Evolutionary conservation across 2,797 vertebrate genomes (phyloP), one percentile per base, ranked within the genome.

Genomic region (Myoxocephalus aenaeus): DNA sequence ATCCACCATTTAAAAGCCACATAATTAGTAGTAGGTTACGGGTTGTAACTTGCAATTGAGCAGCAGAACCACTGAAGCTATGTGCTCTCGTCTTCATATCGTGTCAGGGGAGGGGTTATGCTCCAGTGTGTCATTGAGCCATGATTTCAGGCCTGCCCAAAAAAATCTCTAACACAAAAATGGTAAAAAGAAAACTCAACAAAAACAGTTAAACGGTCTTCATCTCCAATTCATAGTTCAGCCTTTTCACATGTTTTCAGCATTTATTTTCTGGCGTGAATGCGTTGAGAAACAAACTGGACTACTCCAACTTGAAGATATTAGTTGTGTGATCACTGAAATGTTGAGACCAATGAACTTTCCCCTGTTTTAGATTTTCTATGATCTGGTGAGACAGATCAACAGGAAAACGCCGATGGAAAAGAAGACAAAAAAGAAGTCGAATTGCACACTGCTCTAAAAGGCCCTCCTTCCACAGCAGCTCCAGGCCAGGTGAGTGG

Each of bases 371-470:
- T 82, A 99, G 98, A 99, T 99, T 96, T 99, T 99, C 96, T 99
- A 99, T 94, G 98, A 99, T 95, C 95, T 99, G 96, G 98, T 99
- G 95, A 97, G 98, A 95, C 98, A 99, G 96, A 99, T 99, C 96
- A 99, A 99, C 96, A 98, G 97, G 83, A 99, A 99, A 98, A 98
- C 97, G 86, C 98, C 98, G 93, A 97, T 98, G 96, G 98, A 99
- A 97, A 99, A 98, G 96, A 99, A 98, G 92, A 93, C 96, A 92
- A 99, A 98, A 96, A 99, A 99, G 97, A 99, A 98, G 96, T 95
- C 97, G 0, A 86, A 86, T 82, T 99, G 98, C 95, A 95, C 97
- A 93, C 95, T 99, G 95, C 97, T 99, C 89, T 99, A 98, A 96
- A 93, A 83, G 65, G 83, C 62, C 86, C 85, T 73, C 76, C 85